phyloP scores from a whole-genome alignment of 2,888 invertebrate species.

The Vesta saturnalis region DNA sequence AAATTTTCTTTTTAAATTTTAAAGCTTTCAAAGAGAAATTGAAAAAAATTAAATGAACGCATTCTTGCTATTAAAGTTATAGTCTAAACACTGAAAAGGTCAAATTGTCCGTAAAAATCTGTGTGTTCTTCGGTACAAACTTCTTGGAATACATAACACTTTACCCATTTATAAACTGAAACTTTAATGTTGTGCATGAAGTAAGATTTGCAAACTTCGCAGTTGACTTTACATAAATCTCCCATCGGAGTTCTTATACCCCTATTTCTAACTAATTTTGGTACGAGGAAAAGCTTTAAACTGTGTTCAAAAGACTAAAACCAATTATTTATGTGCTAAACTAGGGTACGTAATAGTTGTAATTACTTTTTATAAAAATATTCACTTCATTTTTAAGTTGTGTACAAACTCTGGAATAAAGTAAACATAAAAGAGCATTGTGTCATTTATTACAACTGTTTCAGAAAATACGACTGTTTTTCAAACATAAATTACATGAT shows the following conservation, averaged over 20 bases:
- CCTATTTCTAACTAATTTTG: neutral
- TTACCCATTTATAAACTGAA: conserved; percentile 31
- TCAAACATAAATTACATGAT: neutral
- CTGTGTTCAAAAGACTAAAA: neutral
- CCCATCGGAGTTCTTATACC: neutral
- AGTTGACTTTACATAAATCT: conserved; percentile 17
- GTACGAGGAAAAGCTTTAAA: neutral
- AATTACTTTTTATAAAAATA: too few species aligned
- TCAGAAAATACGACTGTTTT: neutral
- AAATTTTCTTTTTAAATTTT: conserved; percentile 2
- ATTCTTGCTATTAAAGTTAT: conserved; percentile 13
- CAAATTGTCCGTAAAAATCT: conserved; percentile 47
- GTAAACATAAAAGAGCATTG: neutral
- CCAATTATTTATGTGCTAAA: too few species aligned
- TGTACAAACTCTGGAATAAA: neutral
- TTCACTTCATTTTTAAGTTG: neutral
- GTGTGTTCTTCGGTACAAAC: conserved; percentile 40
- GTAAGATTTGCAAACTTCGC: conserved; percentile 22
- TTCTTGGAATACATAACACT: conserved; percentile 27
- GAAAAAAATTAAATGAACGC: conserved; percentile 7
- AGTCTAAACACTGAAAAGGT: conserved; percentile 32
- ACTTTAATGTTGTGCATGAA: conserved; percentile 29
- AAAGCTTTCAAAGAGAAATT: conserved; percentile 10
- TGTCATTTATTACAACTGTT: neutral
- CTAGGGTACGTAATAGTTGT: too few species aligned